Percentiles rank a stretch among this genome's conserved stretches.
Conservation (phyloP, 2,888 invertebrate species). For the Sphecodes monilicornis region DNA sequence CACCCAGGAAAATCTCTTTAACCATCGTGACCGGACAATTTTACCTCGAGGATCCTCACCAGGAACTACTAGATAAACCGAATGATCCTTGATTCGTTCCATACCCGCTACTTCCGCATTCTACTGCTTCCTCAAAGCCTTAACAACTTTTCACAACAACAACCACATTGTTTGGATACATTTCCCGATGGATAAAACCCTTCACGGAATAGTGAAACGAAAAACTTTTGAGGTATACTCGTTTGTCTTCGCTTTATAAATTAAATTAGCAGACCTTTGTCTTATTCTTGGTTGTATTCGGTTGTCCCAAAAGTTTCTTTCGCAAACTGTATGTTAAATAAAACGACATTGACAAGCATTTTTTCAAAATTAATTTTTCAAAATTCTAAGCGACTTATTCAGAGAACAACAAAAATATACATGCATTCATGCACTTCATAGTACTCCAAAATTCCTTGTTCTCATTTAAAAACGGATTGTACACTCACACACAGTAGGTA, state of each 20-base stretch:
- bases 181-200: not conserved
- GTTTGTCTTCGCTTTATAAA: too few relatives aligned
- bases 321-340: too few relatives aligned
- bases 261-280: too few relatives aligned
- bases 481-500: not conserved
- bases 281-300: too few relatives aligned
- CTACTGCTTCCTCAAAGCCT: not conserved
- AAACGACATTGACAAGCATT: too few relatives aligned
- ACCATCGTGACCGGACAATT: conserved; percentile 4
- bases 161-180: not conserved
- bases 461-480: not conserved
- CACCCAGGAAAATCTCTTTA: conserved; percentile 36
- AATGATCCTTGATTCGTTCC: conserved; percentile 9
- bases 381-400: too few relatives aligned
- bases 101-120: not conserved
- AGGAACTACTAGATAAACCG: not conserved
- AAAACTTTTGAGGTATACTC: too few relatives aligned
- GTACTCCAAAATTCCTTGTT: not conserved
- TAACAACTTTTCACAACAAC: not conserved
- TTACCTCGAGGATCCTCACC: conserved; percentile 3
- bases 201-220: not conserved
- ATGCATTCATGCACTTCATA: too few relatives aligned
- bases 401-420: too few relatives aligned
- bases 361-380: too few relatives aligned
- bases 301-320: too few relatives aligned